Conservation (phyloP, 2,888 invertebrate species). For the Andrena trimmerana region DNA sequence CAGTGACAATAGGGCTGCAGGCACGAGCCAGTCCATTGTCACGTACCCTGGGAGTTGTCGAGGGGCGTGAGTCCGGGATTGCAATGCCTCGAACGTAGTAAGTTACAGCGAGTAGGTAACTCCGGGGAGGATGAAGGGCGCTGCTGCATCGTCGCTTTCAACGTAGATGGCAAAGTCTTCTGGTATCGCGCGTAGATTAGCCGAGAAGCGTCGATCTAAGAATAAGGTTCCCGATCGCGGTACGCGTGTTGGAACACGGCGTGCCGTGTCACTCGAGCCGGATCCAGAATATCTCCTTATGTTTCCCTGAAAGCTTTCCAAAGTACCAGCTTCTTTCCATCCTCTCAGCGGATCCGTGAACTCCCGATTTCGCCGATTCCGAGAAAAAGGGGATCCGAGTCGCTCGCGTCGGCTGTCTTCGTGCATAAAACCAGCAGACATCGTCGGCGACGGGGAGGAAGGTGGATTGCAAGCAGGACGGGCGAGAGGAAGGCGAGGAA, state of each 20-base stretch:
- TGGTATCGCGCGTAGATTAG: slow-evolving; percentile 26
- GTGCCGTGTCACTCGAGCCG: neutral
- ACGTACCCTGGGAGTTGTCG: neutral
- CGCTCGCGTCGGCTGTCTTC: slow-evolving; percentile 40
- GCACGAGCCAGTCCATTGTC: neutral
- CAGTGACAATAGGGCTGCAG: neutral
- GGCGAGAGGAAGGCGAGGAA: neutral
- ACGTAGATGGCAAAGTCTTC: neutral
- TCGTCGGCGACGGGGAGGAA: neutral
- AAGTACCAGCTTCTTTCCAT: slow-evolving; percentile 52
- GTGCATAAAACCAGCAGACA: slow-evolving; percentile 43
- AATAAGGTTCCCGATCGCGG: neutral
- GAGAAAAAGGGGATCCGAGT: slow-evolving; percentile 30
- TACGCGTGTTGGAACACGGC: slow-evolving; percentile 24
- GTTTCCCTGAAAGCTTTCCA: slow-evolving; percentile 60
- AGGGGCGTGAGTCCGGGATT: neutral
- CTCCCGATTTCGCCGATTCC: slow-evolving; percentile 52
- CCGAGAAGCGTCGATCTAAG: slow-evolving; percentile 8
- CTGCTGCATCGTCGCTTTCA: neutral
- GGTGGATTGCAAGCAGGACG: neutral
- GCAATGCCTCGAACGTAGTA: neutral
- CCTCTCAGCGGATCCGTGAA: slow-evolving; percentile 43
- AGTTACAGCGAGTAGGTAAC: neutral
- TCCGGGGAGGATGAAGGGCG: neutral
- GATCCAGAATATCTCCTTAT: slow-evolving; percentile 32